Conservation (phyloP, 1,140 invertebrate genomes). For the Drosophila nannoptera region DNA sequence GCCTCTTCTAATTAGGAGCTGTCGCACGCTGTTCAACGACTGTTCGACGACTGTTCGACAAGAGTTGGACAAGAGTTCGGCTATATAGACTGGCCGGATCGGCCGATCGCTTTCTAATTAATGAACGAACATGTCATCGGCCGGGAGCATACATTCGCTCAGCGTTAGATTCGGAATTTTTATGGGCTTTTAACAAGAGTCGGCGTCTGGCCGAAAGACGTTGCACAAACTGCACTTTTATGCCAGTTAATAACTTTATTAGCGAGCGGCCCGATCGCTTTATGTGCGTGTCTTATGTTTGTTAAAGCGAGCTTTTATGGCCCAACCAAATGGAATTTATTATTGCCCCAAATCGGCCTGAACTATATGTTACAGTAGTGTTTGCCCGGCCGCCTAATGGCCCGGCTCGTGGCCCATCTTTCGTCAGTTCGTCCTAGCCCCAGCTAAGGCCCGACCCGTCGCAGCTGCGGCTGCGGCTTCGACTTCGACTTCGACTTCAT, state of each 20-base stretch:
- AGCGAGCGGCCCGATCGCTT: constrained; percentile 30
- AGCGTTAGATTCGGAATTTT: constrained; percentile 71
- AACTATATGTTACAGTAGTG: constrained; percentile 77
- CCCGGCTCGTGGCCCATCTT: constrained; percentile 47
- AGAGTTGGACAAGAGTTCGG: background rate
- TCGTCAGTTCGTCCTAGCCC: constrained; percentile 41
- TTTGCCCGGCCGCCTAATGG: constrained; percentile 38
- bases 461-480: background rate
- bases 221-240: constrained; percentile 57
- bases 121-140: constrained; percentile 67
- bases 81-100: background rate
- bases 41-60: too few relatives aligned
- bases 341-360: constrained; percentile 60
- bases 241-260: constrained; percentile 74
- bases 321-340: constrained; percentile 57
- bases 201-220: constrained; percentile 11
- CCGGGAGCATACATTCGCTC: constrained; percentile 62
- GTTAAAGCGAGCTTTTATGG: constrained; percentile 52
- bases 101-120: constrained; percentile 66
- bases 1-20: constrained; percentile 66
- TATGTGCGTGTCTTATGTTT: constrained; percentile 46
- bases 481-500: background rate
- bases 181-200: constrained; percentile 70
- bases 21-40: constrained; percentile 18
- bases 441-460: background rate